A percentile compares a stretch with the other conserved stretches of the same genome.
phyloP scores from a whole-genome alignment of 2,797 vertebrate genomes.

The Florisuga fusca region DNA sequence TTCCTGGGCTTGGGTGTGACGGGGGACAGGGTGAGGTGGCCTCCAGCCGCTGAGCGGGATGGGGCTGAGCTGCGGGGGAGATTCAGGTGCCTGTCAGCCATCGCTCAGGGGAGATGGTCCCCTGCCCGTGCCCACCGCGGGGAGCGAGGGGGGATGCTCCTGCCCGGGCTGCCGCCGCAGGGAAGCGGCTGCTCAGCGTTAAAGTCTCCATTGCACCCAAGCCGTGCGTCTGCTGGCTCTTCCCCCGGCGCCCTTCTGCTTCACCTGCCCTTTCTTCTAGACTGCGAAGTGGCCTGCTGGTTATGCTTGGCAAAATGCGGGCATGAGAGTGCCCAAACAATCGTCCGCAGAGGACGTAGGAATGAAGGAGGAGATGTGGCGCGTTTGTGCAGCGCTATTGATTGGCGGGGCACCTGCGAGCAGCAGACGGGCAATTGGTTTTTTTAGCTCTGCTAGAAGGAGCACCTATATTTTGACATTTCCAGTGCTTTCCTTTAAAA shows the following conservation, averaged over 20 bases:
- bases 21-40: not conserved
- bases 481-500: not conserved
- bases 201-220: not conserved
- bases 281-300: not conserved
- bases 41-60: not conserved
- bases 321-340: not conserved
- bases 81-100: not conserved
- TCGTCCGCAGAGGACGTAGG: not conserved
- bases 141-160: not conserved
- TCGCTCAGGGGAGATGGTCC: not conserved
- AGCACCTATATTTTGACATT: not conserved
- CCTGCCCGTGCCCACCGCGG: not conserved
- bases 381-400: not conserved
- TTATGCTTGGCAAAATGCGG: not conserved
- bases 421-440: not conserved
- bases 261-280: not conserved
- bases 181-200: not conserved
- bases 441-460: not conserved
- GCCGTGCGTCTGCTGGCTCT: not conserved
- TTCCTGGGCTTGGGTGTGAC: not conserved
- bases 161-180: not conserved
- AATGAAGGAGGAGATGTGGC: not conserved
- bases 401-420: not conserved
- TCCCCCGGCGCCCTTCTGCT: not conserved
- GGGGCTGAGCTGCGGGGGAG: not conserved